A percentile compares a stretch with the other conserved stretches of the same genome.
Conservation (phyloP, 2,113 vertebrate species). For the Nibea albiflora region DNA sequence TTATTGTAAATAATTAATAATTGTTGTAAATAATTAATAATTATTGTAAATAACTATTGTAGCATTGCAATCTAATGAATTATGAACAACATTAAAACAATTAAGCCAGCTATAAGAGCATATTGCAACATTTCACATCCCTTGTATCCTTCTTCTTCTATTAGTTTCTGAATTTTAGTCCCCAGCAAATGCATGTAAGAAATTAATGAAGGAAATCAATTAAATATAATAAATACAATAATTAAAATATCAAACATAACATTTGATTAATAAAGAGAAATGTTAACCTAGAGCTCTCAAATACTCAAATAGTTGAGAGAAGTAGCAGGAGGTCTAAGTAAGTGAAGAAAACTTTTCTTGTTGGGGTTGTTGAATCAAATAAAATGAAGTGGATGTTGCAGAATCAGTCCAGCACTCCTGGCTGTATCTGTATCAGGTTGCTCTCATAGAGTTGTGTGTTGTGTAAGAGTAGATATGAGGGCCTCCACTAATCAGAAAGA, state of each 20-base stretch:
- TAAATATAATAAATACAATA: neutral
- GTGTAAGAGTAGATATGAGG: conserved; percentile 41
- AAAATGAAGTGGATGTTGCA: conserved; percentile 4
- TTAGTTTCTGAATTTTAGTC: neutral
- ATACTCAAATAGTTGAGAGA: neutral
- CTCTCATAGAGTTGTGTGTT: conserved; percentile 14
- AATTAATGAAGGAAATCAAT: neutral
- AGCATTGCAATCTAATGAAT: neutral
- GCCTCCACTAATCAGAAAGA: conserved; percentile 49
- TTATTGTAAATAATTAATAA: no score
- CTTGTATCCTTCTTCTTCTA: neutral
- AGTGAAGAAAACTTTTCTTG: neutral
- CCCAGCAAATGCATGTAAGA: neutral
- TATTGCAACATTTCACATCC: neutral
- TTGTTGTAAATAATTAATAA: no score
- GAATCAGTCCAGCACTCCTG: neutral
- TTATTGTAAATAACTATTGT: no score
- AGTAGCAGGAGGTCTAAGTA: neutral
- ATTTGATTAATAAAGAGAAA: neutral
- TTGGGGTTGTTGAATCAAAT: neutral
- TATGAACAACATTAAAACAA: neutral
- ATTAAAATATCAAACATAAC: neutral
- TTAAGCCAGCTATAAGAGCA: neutral
- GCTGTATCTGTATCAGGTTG: conserved; percentile 21
- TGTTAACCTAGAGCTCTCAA: no score